Evolutionary conservation across 2,888 invertebrate genomes (phyloP).

Genomic region (Aleiodes testaceus): DNA sequence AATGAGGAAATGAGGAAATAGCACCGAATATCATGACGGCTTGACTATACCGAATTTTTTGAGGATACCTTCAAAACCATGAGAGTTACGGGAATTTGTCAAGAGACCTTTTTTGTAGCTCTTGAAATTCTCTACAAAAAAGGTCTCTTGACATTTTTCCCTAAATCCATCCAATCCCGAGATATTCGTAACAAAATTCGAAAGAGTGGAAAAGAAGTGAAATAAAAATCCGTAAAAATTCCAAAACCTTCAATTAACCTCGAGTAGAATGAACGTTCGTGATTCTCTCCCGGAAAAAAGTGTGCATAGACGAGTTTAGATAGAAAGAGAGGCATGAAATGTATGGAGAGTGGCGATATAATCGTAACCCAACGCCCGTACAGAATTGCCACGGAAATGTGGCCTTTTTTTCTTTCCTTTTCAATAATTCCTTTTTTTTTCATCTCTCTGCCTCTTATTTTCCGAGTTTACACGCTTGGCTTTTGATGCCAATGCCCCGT

Average conservation of each 20-base stretch:
- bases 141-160: no score
- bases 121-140: no score
- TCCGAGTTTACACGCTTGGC: neutral
- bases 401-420: constrained; percentile 59
- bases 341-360: constrained; percentile 38
- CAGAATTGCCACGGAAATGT: constrained; percentile 32
- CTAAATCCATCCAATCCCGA: no score
- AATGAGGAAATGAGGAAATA: no score
- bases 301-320: constrained; percentile 17
- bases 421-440: constrained; percentile 36
- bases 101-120: no score
- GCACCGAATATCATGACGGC: no score
- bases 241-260: constrained; percentile 45
- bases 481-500: constrained; percentile 38
- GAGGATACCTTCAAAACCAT: no score
- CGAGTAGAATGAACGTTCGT: constrained; percentile 45
- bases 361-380: constrained; percentile 35
- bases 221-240: constrained; percentile 10
- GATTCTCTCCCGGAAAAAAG: constrained; percentile 34
- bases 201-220: neutral
- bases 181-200: neutral
- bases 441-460: constrained; percentile 2
- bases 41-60: no score
- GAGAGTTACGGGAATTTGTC: no score
- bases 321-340: constrained; percentile 3